Base-by-base conservation (phyloP, 2,113 vertebrate species). In the Chionomys nivalis region DNA sequence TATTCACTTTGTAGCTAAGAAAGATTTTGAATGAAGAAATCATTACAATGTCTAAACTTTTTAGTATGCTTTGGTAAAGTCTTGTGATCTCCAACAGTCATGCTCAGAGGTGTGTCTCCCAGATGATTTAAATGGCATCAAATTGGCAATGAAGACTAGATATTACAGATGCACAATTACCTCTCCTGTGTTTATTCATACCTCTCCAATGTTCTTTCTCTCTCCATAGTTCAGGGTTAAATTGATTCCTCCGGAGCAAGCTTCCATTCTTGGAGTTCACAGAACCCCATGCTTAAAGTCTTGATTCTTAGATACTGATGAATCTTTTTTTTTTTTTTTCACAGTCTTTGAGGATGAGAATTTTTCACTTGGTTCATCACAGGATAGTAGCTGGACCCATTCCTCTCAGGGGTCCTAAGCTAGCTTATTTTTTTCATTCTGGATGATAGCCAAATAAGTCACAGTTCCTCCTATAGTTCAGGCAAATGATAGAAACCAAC, bases 31-130 rank as follows among this genome's bases (percentile, higher is more conserved):
- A 13, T 61, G 68, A 68, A 17, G 28, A 72, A 81, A 85, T 76
- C 65, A 77, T 39, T 96, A 78, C 82, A 79, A 79, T 95, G 75
- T 91, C 49, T 89, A 68, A 75, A 76, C 47, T 85, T 94, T 7
- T 52, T 87, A 66, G 63, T 72, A 42, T 28, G 36, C 17, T 90
- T 87, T 44, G 65, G 52, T 55, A 79, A 94, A 21, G 90, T 78
- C 44, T 49, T 63, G 24, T 44, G 28, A 10, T 65, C 39, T 16
- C 24, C 39, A 26, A 39, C 14, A 44, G 26, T 5, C 58, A 17
- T 31, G 13, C 7, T 58, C 55, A 58, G 55, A 58, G 55, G 55
- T 58, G 55, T 58, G 17, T 21, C 55, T 58, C 17, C 8, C n/a
- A 63, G 58, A 16, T 19, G 7, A 44, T 85, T 9, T 44, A 66